Base-by-base conservation (phyloP, 1,140 invertebrate species). In the Sitobion miscanthi region DNA sequence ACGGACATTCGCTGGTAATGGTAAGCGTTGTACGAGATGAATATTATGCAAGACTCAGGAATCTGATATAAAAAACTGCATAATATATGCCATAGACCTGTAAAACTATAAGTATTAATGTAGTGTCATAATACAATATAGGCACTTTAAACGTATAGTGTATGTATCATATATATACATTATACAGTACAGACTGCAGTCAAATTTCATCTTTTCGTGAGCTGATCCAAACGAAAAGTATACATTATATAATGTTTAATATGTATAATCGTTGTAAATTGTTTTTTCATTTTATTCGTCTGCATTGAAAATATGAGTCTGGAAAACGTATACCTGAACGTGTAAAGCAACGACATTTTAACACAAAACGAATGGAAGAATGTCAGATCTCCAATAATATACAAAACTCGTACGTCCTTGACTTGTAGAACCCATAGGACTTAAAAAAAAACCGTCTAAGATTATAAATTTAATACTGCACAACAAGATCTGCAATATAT, bases 381-480 rank as follows among this genome's bases (percentile, higher is more conserved):
- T 49, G 45, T 87, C 85, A 87, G 85, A 86, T 87, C 11, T 87
- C 85, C 85, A 87, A 87, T 35, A 87, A 87, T 49, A 49, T 49
- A 87, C 45, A 47, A 49, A 49, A 87, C 85, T 87, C 85, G 85
- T 49, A 87, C 85, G 85, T 87, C 85, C 85, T 87, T 87, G 85
- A 87, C 45, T 87, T 49, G 85, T 49, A 42, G 30, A 30, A 87
- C 30, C 45, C 45, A 87, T n/a, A 21, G 49, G 45, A 87, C 25
- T 77, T 77, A 30, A 17, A 30, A 47, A 47, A n/a, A 42, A 35
- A 87, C 30, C 30, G 14, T 87, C 20, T 49, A 49, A 35, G 45
- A 87, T 54, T 54, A 47, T 87, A 87, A 49, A 87, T 87, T 87
- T n/a, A 87, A 25, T 87, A 49, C 35, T 35, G 35, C 45, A 87